A percentile compares a stretch with the other conserved stretches of the same genome.
Conservation (phyloP, 1,140 invertebrate species). For the Coenobita brevimanus region DNA sequence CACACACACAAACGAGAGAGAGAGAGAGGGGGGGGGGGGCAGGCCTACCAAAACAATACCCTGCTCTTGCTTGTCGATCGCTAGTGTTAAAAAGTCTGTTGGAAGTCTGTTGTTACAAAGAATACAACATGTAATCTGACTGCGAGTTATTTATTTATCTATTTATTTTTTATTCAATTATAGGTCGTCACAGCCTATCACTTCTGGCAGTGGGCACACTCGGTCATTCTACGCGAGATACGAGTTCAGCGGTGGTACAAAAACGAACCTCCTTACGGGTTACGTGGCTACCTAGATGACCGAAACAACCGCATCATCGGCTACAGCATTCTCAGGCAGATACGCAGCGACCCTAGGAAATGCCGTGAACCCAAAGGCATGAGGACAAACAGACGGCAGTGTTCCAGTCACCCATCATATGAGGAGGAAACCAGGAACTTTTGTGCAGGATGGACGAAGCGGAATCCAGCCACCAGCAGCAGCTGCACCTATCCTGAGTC, state of each 20-base stretch:
- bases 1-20: too few relatives aligned
- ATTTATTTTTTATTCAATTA: too few relatives aligned
- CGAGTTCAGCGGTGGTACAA: constrained; percentile 76
- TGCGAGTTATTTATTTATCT: too few relatives aligned
- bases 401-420: background rate
- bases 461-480: background rate
- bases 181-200: constrained; percentile 64
- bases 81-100: too few relatives aligned
- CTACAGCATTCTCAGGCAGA: constrained; percentile 76
- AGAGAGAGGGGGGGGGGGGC: too few relatives aligned
- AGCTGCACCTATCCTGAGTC: constrained; percentile 42
- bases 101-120: too few relatives aligned
- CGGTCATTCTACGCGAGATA: constrained; percentile 74
- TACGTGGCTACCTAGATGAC: constrained; percentile 76
- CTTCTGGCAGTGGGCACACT: constrained; percentile 75
- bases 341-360: constrained; percentile 70
- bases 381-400: background rate
- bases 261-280: constrained; percentile 74
- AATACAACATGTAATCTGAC: too few relatives aligned
- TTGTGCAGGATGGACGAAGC: constrained; percentile 40
- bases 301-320: constrained; percentile 76
- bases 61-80: too few relatives aligned
- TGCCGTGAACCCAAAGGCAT: background rate
- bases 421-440: constrained; percentile 39
- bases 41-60: too few relatives aligned